Evolutionary conservation across 2,797 vertebrate species (phyloP).

Genomic region (Pseudocheirus occidentalis): DNA sequence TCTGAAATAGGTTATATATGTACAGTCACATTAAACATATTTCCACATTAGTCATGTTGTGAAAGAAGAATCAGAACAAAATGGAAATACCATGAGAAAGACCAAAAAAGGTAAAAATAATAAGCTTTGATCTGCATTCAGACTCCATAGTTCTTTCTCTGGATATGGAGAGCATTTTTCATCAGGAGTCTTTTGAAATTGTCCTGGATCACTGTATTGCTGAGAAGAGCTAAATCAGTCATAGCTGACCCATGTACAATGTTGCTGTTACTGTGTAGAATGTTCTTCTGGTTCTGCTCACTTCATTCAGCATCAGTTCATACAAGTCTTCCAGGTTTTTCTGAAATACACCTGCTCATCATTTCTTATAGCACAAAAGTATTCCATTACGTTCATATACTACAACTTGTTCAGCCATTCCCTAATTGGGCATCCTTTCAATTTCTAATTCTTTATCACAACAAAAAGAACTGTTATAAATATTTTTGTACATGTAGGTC

Average conservation of each 20-base stretch:
- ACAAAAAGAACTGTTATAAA: neutral
- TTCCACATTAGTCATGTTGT: neutral
- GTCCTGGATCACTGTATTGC: neutral
- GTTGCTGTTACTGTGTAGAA: neutral
- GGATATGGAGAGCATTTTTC: neutral
- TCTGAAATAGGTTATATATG: neutral
- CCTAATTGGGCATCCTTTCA: neutral
- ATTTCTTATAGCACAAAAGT: neutral
- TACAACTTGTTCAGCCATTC: neutral
- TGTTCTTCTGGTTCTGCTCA: neutral
- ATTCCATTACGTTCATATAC: neutral
- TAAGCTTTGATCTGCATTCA: neutral
- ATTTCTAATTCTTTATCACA: neutral
- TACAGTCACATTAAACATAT: neutral
- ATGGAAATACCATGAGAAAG: neutral
- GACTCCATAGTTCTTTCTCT: neutral
- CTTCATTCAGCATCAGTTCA: neutral
- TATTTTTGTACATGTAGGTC: neutral
- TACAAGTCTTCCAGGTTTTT: neutral
- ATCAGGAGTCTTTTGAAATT: neutral
- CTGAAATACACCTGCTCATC: neutral
- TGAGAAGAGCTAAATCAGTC: neutral
- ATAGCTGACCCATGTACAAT: neutral
- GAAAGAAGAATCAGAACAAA: neutral
- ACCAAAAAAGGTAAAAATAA: neutral